These are phyloP conservation scores for Delia radicum DNA, from an alignment of 1,140 invertebrate genomes.

Conservation along the genomic window DNA sequence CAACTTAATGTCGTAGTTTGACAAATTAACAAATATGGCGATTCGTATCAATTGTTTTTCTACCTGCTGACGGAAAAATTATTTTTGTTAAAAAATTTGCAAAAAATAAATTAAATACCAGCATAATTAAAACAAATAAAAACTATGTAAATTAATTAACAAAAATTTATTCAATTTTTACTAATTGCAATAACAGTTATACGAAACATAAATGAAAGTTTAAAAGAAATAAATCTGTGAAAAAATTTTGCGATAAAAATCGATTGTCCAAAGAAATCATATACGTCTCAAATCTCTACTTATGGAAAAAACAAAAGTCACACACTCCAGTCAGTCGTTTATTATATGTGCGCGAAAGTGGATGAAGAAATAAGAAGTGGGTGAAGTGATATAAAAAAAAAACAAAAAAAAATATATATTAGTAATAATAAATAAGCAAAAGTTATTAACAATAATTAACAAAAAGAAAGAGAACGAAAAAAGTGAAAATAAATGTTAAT, in stretches of 20 bases:
- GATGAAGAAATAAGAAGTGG: not conserved
- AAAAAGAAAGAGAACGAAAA: not conserved
- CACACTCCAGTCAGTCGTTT: not conserved
- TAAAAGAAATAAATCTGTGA: not conserved
- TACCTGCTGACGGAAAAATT: conserved; percentile 26
- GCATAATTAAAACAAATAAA: not conserved
- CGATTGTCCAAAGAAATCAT: not conserved
- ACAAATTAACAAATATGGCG: conserved; percentile 28
- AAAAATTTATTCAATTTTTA: not conserved
- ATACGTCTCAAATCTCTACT: not conserved
- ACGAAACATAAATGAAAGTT: not conserved
- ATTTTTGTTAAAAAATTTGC: conserved; percentile 13
- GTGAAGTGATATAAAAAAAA: conserved; percentile 9
- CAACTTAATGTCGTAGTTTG: not conserved
- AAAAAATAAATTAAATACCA: not conserved
- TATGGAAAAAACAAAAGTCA: not conserved
- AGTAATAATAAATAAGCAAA: not conserved
- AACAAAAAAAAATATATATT: conserved; percentile 4
- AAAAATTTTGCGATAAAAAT: conserved; percentile 13
- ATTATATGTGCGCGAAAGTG: not conserved
- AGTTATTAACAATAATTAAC: not conserved
- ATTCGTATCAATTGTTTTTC: conserved; percentile 30
- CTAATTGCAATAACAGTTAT: not conserved
- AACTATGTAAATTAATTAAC: not conserved
- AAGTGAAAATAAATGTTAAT: not conserved